Percentiles rank a stretch among this genome's conserved stretches.
Conservation (phyloP, 2,113 vertebrate species). For the Lophius piscatorius region DNA sequence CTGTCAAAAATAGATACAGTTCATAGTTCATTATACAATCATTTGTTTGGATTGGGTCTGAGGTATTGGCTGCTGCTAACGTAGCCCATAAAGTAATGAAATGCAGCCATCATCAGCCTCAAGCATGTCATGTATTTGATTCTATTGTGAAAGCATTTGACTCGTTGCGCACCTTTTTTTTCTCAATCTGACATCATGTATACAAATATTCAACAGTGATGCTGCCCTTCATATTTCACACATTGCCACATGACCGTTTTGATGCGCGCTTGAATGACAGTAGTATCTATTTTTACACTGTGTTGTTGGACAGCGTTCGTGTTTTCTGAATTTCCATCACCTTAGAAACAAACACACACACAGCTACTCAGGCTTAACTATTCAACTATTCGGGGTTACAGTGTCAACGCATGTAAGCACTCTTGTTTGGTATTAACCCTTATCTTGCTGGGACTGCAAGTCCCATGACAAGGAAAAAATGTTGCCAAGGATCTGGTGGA, state of each 20-base stretch:
- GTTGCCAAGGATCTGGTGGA: slow-evolving; percentile 67
- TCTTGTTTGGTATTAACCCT: slow-evolving; percentile 80
- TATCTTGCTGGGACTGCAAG: slow-evolving; percentile 67
- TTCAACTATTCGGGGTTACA: slow-evolving; percentile 69
- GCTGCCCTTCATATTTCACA: slow-evolving; percentile 43
- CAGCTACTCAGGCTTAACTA: slow-evolving; percentile 61
- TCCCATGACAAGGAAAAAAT: slow-evolving; percentile 68
- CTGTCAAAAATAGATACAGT: too few species aligned
- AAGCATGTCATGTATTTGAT: slow-evolving; percentile 12
- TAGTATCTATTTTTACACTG: slow-evolving; percentile 53
- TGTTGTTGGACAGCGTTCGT: slow-evolving; percentile 41
- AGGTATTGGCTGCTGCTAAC: not conserved
- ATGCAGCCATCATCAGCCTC: slow-evolving; percentile 1
- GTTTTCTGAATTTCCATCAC: slow-evolving; percentile 58
- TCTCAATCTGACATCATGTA: slow-evolving; percentile 33
- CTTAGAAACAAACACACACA: slow-evolving; percentile 34
- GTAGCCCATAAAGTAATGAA: slow-evolving; percentile 3
- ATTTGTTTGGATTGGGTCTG: too few species aligned
- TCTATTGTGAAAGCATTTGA: slow-evolving; percentile 33
- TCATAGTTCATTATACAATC: too few species aligned
- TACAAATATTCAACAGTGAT: slow-evolving; percentile 26
- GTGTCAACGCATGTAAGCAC: slow-evolving; percentile 66
- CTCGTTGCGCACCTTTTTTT: slow-evolving; percentile 42
- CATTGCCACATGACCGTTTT: slow-evolving; percentile 47
- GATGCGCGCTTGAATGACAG: slow-evolving; percentile 65